Percentiles rank a stretch among this genome's conserved stretches.
These are phyloP conservation scores for Steromphala cineraria DNA, from an alignment of 2,888 invertebrate genomes.

Conservation along the genomic window DNA sequence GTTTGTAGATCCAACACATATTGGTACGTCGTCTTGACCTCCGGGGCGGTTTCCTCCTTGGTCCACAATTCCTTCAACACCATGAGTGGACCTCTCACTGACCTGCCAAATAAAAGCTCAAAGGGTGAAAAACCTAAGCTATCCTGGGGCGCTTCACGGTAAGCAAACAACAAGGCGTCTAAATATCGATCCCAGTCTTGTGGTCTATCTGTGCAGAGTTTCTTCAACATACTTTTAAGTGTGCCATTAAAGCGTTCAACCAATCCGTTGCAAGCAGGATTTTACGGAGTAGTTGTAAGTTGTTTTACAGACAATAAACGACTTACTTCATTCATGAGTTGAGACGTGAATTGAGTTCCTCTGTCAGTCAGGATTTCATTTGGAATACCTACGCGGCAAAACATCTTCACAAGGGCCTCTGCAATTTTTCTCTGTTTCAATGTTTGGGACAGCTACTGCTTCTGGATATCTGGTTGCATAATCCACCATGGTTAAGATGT, in stretches of 20 bases:
- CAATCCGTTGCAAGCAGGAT: neutral
- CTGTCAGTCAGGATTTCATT: neutral
- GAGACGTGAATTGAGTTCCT: neutral
- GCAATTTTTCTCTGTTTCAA: neutral
- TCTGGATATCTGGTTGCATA: neutral
- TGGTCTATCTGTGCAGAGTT: neutral
- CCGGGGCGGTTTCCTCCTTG: neutral
- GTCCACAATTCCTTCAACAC: neutral
- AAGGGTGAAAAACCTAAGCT: neutral
- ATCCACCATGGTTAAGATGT: neutral
- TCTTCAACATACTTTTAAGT: neutral
- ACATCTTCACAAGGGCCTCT: neutral
- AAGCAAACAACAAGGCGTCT: too few relatives aligned
- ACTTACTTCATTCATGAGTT: neutral
- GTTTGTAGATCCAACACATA: neutral
- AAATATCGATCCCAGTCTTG: neutral
- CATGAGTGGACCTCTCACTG: neutral
- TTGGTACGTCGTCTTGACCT: neutral
- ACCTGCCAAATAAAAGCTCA: neutral
- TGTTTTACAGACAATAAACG: conserved; percentile 20
- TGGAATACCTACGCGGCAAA: neutral
- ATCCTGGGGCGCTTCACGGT: neutral
- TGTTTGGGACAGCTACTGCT: neutral
- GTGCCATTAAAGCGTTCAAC: neutral
- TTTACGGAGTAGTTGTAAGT: neutral